Evolutionary conservation across 2,113 vertebrate genomes (phyloP), one percentile per base, ranked within the genome.

Genomic region (Channa argus): DNA sequence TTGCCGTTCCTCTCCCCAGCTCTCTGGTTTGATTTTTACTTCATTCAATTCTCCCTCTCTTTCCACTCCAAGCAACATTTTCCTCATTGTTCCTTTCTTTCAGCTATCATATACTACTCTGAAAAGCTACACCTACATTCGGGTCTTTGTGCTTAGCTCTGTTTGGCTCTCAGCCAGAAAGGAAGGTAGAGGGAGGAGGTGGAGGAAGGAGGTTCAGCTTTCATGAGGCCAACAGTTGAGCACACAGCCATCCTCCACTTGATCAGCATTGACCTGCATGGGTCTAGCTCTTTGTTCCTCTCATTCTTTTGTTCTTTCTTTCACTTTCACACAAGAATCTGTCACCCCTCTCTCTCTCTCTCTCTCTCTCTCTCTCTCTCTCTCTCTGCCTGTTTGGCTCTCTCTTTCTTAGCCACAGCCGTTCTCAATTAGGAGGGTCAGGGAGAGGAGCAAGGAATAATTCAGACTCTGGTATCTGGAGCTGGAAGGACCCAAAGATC

Each of bases 361-460:
- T 64, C 51, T 74, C 81, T 61, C 61, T 11, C 54, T 74, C 54
- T 59, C 66, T 60, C 72, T 81, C 83, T 62, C 65, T 54, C 63
- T 67, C 70, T 74, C 47, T 44, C 63, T 51, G 49, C 72, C 84
- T 77, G 56, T 66, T 77, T 64, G 52, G 77, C 81, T 61, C 61
- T 11, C 54, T 74, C 54, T 59, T 69, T 60, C 72, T 81, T 82
- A 81, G 86, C 56, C 78, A 88, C 94, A 94, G 92, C 90, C 89
- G 71, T 89, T 95, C 89, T 89, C 90, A 94, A 93, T 94, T 94
- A 94, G 85, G 82, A 85, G 86, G 90, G 91, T 91, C 90, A 91
- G 74, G 86, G 87, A 88, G 88, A 79, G 45, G 85, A 84, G 88
- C 67, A 61, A 71, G 86, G 89, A 92, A 92, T 90, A 93, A 92